phyloP scores from a whole-genome alignment of 2,888 invertebrate species.

The Sinotaia quadrata region DNA sequence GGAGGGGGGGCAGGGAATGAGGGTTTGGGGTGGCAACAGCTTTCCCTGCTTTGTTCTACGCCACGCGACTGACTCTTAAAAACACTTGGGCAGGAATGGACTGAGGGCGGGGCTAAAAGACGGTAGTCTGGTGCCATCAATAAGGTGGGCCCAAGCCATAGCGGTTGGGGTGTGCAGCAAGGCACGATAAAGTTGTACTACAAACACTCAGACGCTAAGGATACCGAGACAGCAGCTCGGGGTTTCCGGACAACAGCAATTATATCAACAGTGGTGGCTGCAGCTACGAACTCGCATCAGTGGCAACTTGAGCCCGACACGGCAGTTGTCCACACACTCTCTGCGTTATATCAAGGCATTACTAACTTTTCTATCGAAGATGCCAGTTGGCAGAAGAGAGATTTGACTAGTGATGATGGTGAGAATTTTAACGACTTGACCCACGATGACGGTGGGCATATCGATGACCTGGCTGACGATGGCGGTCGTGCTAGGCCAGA shows the following conservation, averaged over 20 bases:
- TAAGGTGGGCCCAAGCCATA: background rate
- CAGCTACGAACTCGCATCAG: no score
- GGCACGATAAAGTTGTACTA: background rate
- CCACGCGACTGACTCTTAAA: background rate
- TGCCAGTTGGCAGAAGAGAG: no score
- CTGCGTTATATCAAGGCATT: no score
- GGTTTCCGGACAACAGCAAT: conserved; percentile 2
- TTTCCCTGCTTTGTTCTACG: no score
- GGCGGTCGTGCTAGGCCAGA: no score
- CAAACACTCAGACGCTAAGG: background rate
- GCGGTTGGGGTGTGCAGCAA: background rate
- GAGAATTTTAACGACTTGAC: no score
- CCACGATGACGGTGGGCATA: no score
- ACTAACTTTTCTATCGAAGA: no score
- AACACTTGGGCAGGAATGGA: background rate
- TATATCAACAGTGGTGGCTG: conserved; percentile 10
- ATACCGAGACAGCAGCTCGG: background rate
- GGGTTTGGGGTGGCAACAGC: background rate
- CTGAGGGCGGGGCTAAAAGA: background rate
- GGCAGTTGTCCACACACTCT: no score
- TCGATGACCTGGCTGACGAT: no score
- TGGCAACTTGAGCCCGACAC: no score
- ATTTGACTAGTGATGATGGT: no score
- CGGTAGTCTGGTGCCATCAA: background rate
- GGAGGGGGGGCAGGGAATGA: background rate